Base-by-base conservation (phyloP, 1,140 invertebrate genomes). In the Leptinotarsa lineolata region DNA sequence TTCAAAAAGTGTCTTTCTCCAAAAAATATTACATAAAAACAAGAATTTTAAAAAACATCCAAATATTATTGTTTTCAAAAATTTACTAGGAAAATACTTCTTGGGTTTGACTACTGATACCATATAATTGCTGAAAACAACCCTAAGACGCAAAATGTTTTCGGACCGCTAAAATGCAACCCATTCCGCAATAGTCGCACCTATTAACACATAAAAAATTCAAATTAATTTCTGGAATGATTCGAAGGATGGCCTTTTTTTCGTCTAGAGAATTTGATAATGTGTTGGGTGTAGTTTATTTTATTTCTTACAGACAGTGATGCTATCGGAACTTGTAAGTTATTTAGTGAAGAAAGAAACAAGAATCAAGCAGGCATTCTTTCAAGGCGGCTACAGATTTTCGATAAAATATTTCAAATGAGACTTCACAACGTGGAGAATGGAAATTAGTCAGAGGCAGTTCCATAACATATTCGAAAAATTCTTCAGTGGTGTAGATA, bases 341-440 rank as follows among this genome's bases (percentile, higher is more conserved):
- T 63, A 63, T 63, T 63, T 30, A 30, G 61, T 63, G 61, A 63
- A 63, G 61, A 63, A 24, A 24, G 61, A 63, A 63, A 63, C 61
- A 30, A 63, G 61, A 21, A 30, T 30, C 61, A 30, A 22, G 61
- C 61, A 63, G 61, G 20, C 61, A 63, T 63, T 63, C 61, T 30
- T 22, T 22, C 61, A 63, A 63, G 61, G 21, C 61, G 61, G 61
- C 61, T 63, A 63, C 61, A 63, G 61, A 63, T 63, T 63, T 63
- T 63, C 20, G 61, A 63, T 63, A 63, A 63, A 63, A 63, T 63
- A 63, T 63, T 63, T 30, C 61, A 63, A 63, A 63, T 63, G 61
- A 63, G 61, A 30, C 61, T 63, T 63, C 61, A 63, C 61, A n/a
- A 22, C 20, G 21, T n/a, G 13, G 61, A 63, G 61, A 63, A 63